These are phyloP conservation scores for Aptenodytes patagonicus DNA, from an alignment of 2,113 vertebrate species.

Conservation along the genomic window DNA sequence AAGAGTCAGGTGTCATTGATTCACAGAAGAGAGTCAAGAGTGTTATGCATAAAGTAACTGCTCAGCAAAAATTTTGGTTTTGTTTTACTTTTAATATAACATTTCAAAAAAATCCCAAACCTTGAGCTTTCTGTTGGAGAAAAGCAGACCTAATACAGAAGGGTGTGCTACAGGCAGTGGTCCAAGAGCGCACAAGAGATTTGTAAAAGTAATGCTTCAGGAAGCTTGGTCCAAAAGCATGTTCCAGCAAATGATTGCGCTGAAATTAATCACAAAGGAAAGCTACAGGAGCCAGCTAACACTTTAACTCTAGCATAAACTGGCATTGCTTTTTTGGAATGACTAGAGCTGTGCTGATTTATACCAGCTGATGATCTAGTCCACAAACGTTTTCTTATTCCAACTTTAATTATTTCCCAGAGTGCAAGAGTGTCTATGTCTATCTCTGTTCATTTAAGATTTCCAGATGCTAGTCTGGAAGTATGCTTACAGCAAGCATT, in stretches of 20 bases:
- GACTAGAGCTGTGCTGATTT: slow-evolving; percentile 35
- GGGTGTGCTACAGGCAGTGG: slow-evolving; percentile 34
- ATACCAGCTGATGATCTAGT: slow-evolving; percentile 50
- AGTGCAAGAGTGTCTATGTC: slow-evolving; percentile 21
- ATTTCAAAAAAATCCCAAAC: not conserved
- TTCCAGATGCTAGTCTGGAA: slow-evolving; percentile 59
- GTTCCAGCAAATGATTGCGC: slow-evolving; percentile 41
- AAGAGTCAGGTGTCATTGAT: not conserved
- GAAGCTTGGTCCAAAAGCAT: slow-evolving; percentile 33
- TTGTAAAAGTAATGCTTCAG: slow-evolving; percentile 43
- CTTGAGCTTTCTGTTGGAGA: not conserved
- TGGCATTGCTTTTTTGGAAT: slow-evolving; percentile 47
- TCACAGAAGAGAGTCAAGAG: not conserved
- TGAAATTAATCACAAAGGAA: slow-evolving; percentile 60
- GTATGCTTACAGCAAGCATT: slow-evolving; percentile 1
- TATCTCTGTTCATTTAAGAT: slow-evolving; percentile 48
- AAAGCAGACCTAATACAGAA: slow-evolving; percentile 29
- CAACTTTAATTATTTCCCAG: slow-evolving; percentile 42
- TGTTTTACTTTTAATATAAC: not conserved
- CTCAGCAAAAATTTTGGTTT: not conserved
- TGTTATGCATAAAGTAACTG: not conserved
- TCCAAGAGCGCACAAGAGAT: slow-evolving; percentile 38
- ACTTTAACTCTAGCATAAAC: slow-evolving; percentile 13
- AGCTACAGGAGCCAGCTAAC: slow-evolving; percentile 44
- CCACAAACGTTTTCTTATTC: slow-evolving; percentile 29